These are phyloP conservation scores for Gopherus evgoodei DNA, from an alignment of 2,113 vertebrate genomes.

Conservation along the genomic window DNA sequence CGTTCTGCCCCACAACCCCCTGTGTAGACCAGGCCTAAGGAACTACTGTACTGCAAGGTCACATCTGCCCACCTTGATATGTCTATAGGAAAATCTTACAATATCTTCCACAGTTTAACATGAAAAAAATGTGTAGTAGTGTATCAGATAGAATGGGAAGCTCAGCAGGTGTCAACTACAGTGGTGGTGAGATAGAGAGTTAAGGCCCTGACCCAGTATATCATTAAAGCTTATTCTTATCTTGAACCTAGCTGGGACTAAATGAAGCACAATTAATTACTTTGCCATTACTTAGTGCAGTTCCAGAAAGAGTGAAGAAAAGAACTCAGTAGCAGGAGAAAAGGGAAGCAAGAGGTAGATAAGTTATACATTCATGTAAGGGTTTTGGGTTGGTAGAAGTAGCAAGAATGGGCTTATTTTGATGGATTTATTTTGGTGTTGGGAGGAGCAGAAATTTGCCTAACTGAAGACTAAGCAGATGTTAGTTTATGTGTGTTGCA, in stretches of 20 bases:
- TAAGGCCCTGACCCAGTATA: fast-evolving
- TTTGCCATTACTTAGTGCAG: not conserved
- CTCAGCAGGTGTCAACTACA: not conserved
- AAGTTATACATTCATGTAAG: not conserved
- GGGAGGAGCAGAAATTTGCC: not conserved
- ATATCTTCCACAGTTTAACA: not conserved
- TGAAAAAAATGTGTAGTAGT: not conserved
- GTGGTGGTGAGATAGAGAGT: not conserved
- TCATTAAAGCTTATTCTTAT: not conserved
- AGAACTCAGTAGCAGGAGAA: not conserved
- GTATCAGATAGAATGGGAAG: not conserved
- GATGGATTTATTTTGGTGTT: not conserved
- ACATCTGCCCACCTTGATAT: not conserved
- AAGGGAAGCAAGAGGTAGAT: not conserved
- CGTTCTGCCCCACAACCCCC: too few species aligned
- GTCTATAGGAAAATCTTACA: not conserved
- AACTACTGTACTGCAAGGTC: not conserved
- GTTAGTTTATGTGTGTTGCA: not conserved
- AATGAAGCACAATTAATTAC: fast-evolving
- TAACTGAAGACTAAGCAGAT: not conserved
- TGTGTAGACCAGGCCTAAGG: not conserved
- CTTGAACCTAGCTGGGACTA: not conserved
- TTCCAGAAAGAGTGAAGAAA: not conserved
- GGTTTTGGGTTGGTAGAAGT: not conserved
- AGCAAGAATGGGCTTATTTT: not conserved